Conservation (phyloP, 1,140 invertebrate genomes). For the Sycophila sp. region DNA sequence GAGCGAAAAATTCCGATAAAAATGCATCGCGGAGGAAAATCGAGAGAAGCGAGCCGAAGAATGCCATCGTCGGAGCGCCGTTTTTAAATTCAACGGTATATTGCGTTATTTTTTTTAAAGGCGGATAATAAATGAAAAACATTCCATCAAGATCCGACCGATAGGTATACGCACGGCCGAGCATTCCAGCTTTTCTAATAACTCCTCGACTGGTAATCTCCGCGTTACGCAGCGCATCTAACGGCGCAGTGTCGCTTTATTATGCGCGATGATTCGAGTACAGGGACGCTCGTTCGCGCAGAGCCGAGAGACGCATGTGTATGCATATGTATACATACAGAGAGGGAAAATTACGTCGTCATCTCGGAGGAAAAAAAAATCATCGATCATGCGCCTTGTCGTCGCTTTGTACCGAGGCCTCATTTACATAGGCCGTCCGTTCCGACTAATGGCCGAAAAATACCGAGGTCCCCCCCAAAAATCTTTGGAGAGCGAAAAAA, state of each 20-base stretch:
- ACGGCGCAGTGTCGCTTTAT: constrained; percentile 5
- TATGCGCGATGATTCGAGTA: constrained; percentile 6
- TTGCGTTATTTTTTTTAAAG: no score
- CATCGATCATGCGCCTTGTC: constrained; percentile 33
- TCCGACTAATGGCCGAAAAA: constrained; percentile 27
- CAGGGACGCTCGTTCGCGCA: not conserved
- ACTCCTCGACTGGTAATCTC: no score
- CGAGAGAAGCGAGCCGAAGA: no score
- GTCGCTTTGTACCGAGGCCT: constrained; percentile 34
- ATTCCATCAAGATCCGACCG: no score
- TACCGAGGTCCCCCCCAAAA: constrained; percentile 11
- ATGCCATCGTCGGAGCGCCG: no score
- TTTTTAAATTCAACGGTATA: no score
- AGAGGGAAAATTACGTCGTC: constrained; percentile 27
- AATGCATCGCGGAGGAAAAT: no score
- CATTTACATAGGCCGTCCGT: constrained; percentile 17
- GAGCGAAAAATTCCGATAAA: no score
- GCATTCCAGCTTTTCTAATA: no score
- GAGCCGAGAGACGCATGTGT: no score
- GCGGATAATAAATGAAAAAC: no score
- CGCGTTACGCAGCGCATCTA: not conserved
- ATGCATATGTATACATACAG: not conserved
- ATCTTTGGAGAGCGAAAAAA: not conserved
- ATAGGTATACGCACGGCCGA: no score
- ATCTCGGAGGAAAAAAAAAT: constrained; percentile 31